Evolutionary conservation across 2,113 vertebrate species (phyloP).

Genomic region (Neopipo cinnamomea): DNA sequence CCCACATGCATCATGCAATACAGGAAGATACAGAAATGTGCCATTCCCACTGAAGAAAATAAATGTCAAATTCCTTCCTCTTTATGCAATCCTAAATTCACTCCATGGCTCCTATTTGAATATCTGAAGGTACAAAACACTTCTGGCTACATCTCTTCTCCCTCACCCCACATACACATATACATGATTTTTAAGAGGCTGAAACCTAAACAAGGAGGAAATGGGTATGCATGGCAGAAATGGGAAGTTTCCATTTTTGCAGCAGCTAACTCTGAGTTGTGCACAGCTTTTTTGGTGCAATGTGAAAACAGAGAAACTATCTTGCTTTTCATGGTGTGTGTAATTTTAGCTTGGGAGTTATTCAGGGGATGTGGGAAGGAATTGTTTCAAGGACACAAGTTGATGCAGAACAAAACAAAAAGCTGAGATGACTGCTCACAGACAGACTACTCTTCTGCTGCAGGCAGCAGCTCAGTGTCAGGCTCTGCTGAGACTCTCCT

Average conservation of each 20-base stretch:
- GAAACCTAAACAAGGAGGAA: background rate
- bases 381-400: background rate
- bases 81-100: background rate
- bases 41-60: background rate
- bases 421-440: background rate
- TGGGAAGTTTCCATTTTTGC: background rate
- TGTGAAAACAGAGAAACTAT: background rate
- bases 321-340: background rate
- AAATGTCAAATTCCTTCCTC: background rate
- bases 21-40: background rate
- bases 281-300: background rate
- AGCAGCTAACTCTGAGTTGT: rapidly evolving
- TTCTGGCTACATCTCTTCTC: background rate
- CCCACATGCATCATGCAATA: background rate
- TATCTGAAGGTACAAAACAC: background rate
- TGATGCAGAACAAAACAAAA: background rate
- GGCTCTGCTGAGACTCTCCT: background rate
- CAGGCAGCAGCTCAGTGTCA: rapidly evolving
- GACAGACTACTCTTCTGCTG: background rate
- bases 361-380: background rate
- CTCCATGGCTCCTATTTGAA: background rate
- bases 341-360: constrained; percentile 14
- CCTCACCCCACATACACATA: background rate
- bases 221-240: background rate
- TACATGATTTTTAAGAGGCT: background rate